Base-by-base conservation (phyloP, 2,113 vertebrate species). In the Mesembrinibis cayennensis region DNA sequence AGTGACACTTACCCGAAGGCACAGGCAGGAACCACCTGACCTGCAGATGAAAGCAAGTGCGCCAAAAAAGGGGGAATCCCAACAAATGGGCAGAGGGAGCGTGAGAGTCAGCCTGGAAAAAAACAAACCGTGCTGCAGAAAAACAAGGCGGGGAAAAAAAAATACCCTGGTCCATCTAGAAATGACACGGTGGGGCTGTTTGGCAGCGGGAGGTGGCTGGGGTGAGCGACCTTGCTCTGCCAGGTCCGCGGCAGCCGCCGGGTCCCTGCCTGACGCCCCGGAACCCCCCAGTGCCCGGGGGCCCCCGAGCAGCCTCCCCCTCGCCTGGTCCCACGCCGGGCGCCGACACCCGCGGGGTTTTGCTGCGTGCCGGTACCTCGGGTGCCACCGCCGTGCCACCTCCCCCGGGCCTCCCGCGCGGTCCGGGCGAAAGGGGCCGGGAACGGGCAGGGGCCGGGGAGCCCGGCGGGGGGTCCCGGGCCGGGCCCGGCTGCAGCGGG, bases 11-110 rank as follows among this genome's bases (percentile, higher is more conserved):
- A 36, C 32, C 14, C 6, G 2, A 52, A 45, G 58, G 26, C 0
- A 11, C 20, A 15, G 63, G 26, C 21, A 27, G 55, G 45, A 59
- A 21, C 7, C 4, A 11, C 16, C 23, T 0, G 3, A 13, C 7
- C 23, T 23, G 21, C 11, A 16, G 61, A 26, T 32, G 42, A 40
- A 62, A 44, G 56, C 10, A 18, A 62, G 26, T 0, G 6, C 1
- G 5, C 20, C 38, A 19, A 27, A 52, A 53, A 36, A n/a, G 18
- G 38, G 32, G n/a, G 53, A 13, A 29, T 34, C 50, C 65, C 55
- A 38, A 20, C 16, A 47, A 38, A 25, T 15, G 27, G 38, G 32
- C 50, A 23, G 32, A 55, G 62, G 0, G 10, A 53, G 34, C 0
- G 5, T 17, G 30, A 53, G n/a, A 47, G 13, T 22, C 36, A 45